Conservation (phyloP, 2,113 vertebrate species). For the Amblyopsis rosae region DNA sequence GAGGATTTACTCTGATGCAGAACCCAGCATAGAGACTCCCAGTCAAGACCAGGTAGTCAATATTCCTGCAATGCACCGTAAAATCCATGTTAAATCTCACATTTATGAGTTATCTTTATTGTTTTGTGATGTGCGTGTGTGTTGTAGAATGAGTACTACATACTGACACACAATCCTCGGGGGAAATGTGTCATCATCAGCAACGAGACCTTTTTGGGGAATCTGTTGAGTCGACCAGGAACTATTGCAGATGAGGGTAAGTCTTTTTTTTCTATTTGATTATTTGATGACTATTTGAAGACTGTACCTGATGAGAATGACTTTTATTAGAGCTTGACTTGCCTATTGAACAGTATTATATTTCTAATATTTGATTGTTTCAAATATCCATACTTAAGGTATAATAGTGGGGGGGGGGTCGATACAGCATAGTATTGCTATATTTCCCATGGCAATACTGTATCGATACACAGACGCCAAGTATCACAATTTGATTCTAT, state of each 20-base stretch:
- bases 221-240: slow-evolving; percentile 5
- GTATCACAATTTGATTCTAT: no score
- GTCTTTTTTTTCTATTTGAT: slow-evolving; percentile 7
- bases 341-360: no score
- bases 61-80: neutral
- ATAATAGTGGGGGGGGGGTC: no score
- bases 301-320: neutral
- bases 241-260: slow-evolving; percentile 59
- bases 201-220: slow-evolving; percentile 36
- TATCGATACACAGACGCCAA: no score
- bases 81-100: neutral
- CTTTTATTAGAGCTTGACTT: neutral
- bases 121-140: neutral
- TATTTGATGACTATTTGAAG: neutral
- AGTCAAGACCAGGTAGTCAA: slow-evolving; percentile 33
- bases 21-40: accelerated
- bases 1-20: slow-evolving; percentile 16
- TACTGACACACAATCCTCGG: slow-evolving; percentile 44
- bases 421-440: no score
- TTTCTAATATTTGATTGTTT: neutral
- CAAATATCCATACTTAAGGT: no score
- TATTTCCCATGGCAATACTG: no score
- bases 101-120: neutral
- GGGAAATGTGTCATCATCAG: slow-evolving; percentile 71
- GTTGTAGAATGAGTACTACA: slow-evolving; percentile 48